phyloP scores from a whole-genome alignment of 2,113 vertebrate species.

The Microcebus ravelobensis region DNA sequence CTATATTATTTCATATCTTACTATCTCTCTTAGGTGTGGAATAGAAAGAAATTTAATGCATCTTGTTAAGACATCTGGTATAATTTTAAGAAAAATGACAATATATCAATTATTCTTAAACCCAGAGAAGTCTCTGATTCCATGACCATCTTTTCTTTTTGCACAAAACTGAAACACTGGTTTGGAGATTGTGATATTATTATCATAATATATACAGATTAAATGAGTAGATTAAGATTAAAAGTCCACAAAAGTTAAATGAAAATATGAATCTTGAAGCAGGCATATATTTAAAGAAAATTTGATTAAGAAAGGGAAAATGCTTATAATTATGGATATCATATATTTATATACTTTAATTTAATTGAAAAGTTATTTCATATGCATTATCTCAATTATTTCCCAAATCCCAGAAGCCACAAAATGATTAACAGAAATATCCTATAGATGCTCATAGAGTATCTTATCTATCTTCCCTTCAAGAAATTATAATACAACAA shows the following conservation, averaged over 20 bases:
- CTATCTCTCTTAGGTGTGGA: background rate
- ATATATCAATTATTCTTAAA: background rate
- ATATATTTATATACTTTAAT: background rate
- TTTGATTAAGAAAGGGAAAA: background rate
- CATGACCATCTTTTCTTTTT: background rate
- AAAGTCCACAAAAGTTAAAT: background rate
- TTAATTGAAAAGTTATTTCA: background rate
- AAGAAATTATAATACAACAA: background rate
- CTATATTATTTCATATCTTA: background rate
- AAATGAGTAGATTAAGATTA: background rate
- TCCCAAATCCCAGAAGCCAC: background rate
- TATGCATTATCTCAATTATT: background rate
- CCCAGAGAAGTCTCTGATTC: background rate
- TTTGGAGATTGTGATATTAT: background rate
- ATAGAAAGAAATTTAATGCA: background rate
- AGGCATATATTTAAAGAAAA: background rate
- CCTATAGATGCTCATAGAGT: background rate
- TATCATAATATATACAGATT: background rate
- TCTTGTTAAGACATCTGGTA: background rate
- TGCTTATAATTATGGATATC: background rate
- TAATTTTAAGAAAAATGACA: background rate
- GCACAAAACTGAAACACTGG: background rate
- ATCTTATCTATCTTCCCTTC: background rate
- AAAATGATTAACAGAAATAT: background rate
- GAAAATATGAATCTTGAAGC: background rate